A percentile compares a stretch with the other conserved stretches of the same genome.
Conservation (phyloP, 1,140 invertebrate genomes). For the Hyles euphorbiae region DNA sequence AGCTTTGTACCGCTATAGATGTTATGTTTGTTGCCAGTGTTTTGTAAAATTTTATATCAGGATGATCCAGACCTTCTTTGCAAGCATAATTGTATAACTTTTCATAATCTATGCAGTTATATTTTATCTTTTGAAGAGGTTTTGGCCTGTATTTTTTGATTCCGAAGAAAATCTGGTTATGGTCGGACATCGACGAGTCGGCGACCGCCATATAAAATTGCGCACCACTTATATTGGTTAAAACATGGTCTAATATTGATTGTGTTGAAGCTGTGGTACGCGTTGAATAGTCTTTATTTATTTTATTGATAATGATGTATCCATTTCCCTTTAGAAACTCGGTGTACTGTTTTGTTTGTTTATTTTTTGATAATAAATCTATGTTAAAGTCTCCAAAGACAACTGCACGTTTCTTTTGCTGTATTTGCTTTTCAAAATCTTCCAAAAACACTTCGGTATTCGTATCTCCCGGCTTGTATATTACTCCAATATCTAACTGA, state of each 20-base stretch:
- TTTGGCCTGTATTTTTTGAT: too few species aligned
- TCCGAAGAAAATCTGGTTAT: too few species aligned
- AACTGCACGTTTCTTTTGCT: conserved; percentile 17
- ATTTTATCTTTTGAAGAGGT: too few species aligned
- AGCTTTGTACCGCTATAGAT: too few species aligned
- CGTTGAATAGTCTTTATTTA: conserved; percentile 18
- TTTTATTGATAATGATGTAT: conserved; percentile 32
- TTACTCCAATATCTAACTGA: conserved; percentile 23
- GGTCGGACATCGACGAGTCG: too few species aligned
- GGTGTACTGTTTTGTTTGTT: conserved; percentile 7
- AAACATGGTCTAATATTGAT: conserved; percentile 25
- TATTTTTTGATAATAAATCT: conserved; percentile 20
- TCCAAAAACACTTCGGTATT: conserved; percentile 22
- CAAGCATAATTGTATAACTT: too few species aligned
- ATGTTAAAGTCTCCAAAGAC: conserved; percentile 32
- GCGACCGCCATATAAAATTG: too few species aligned
- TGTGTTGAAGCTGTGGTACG: conserved; percentile 22
- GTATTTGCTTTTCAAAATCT: conserved; percentile 20
- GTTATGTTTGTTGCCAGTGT: too few species aligned
- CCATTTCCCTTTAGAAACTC: conserved; percentile 20
- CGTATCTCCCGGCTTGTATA: conserved; percentile 27
- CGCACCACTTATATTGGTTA: conserved; percentile 20
- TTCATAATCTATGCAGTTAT: too few species aligned
- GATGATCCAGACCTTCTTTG: too few species aligned
- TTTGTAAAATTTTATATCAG: too few species aligned